Base-by-base conservation (phyloP, 1,140 invertebrate species). In the Hypothenemus hampei region DNA sequence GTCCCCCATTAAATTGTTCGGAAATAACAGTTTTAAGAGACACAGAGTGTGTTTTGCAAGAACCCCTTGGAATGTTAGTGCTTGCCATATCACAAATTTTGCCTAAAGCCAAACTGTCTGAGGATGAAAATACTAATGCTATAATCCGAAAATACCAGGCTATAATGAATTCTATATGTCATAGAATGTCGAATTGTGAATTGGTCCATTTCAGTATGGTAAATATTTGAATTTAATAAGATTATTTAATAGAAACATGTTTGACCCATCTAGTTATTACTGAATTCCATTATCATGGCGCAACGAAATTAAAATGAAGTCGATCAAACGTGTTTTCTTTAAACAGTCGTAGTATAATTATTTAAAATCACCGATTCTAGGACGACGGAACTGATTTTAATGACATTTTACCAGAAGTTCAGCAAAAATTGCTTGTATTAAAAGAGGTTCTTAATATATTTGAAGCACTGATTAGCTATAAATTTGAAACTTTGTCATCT, bases 381-480 rank as follows among this genome's bases (percentile, higher is more conserved):
- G 72, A 76, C 53, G 72, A 78, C 40, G 65, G 65, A 1, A 68
- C 67, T 0, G 70, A 76, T 58, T 58, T 78, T 3, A 49, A 69
- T 0, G 76, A 77, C 23, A 65, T 72, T 23, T 44, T 70, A 47
- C 69, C 73, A 8, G 76, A 77, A 56, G 66, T 71, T 15, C 72
- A 78, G 52, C 54, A 67, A 24, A 77, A 75, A 65, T 43, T 75
- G 5, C 60, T 72, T 15, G 65, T 67, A 20, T 52, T 80, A 21
- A 69, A 74, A 56, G 66, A 77, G 45, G 66, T 68, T 1, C 61
- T 78, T 16, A 69, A 58, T 2, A 66, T 72, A 29, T 77, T 73
- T 37, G 79, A 81, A 58, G 72, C 76, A 22, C 59, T 80, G 11
- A 78, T 79, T 10, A 72, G 72, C 6, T 78, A 70, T 54, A 72